Evolutionary conservation across 1,140 invertebrate genomes (phyloP).

Genomic region (Carcinoscorpius rotundicauda): DNA sequence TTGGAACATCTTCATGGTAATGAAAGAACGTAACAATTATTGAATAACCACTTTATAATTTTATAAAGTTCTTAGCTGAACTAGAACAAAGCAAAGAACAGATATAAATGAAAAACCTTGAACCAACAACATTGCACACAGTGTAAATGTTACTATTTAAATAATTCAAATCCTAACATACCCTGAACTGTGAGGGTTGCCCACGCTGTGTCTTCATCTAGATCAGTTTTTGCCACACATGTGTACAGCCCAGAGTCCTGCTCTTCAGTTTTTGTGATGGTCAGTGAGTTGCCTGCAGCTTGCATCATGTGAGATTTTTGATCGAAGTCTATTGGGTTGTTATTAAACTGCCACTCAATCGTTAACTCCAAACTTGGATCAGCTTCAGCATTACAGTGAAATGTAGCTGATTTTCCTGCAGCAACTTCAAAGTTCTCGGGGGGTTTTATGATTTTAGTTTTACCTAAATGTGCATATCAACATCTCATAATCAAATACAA

Average conservation of each 20-base stretch:
- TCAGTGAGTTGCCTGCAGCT: slow-evolving; percentile 71
- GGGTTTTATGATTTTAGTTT: slow-evolving; percentile 66
- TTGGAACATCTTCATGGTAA: slow-evolving; percentile 65
- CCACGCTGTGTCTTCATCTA: slow-evolving; percentile 67
- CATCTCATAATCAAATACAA: slow-evolving; percentile 5
- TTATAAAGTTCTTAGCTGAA: neutral
- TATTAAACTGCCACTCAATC: slow-evolving; percentile 81
- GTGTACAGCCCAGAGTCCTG: slow-evolving; percentile 91
- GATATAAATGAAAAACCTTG: neutral
- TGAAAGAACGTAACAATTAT: too few relatives aligned
- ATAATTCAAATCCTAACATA: slow-evolving; percentile 23
- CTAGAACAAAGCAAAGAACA: slow-evolving; percentile 1
- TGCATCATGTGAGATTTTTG: slow-evolving; percentile 50
- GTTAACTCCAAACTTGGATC: slow-evolving; percentile 63
- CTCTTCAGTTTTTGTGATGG: slow-evolving; percentile 85
- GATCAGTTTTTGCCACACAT: slow-evolving; percentile 79
- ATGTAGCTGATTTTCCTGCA: slow-evolving; percentile 76
- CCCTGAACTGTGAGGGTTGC: slow-evolving; percentile 87
- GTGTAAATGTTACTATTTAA: too few relatives aligned
- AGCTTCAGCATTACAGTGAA: slow-evolving; percentile 79
- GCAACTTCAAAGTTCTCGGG: slow-evolving; percentile 84
- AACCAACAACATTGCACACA: neutral
- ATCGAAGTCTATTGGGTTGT: slow-evolving; percentile 73
- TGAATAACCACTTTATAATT: too few relatives aligned
- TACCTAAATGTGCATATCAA: slow-evolving; percentile 38